Base-by-base conservation (phyloP, 92 coral and sea anemone species). In the Epizoanthus illoricatus region DNA sequence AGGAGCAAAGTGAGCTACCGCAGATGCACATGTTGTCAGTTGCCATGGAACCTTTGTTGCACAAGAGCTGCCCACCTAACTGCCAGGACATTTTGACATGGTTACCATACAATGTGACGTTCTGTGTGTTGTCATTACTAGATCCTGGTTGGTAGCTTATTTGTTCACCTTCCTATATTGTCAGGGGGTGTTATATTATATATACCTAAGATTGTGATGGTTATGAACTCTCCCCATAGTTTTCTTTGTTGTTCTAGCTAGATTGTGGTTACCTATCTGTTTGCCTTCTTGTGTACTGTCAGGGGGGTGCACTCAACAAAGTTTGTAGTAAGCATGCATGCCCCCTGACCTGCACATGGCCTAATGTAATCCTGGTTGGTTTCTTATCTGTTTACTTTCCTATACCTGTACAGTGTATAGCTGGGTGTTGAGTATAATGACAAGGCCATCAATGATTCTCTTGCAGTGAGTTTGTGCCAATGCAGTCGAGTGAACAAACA, bases 31-130 rank as follows among this genome's bases (percentile, higher is more conserved):
- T 96, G 89, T 67, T 96, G 80, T 96, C 99, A 9, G 98, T 96
- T n/a, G 87, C 94, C 12, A 96, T 96, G 99, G 99, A 93, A 65
- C 94, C 95, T 17, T 80, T 90, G 19, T 88, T 96, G 0, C 99
- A 96, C 83, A 90, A 93, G 69, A 88, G 87, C 71, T 96, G 99
- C 65, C 99, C 99, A 11, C 93, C 98, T 12, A 93, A 96, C 86
- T 96, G 99, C 83, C 99, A 96, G 86, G 99, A 96, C 79, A 90
- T 96, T 97, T 79, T 96, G 74, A 93, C 94, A n/a, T 96, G 99
- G 99, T 74, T 96, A 79, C 99, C 99, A 23, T 88, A 88, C 70
- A 86, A 90, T 64, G 99, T 97, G 39, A 86, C 97, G 2, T 74
- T 86, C 18, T 70, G 84, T 21, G 74, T 97, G 19, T 73, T 97